These are phyloP conservation scores for Hippocampus comes DNA, from an alignment of 2,113 vertebrate genomes.

Conservation along the genomic window DNA sequence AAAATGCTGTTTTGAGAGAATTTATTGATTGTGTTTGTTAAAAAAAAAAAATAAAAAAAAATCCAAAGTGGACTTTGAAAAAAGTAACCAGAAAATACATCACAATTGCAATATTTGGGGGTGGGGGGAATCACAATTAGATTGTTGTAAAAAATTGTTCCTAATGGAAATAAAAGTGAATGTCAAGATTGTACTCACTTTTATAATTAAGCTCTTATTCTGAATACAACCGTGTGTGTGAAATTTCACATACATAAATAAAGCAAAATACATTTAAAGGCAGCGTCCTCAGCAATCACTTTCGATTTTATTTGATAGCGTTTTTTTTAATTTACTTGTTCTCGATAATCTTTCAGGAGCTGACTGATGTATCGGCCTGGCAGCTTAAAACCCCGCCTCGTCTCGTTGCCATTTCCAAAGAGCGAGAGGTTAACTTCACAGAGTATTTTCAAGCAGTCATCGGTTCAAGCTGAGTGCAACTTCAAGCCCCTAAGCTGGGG, in stretches of 20 bases:
- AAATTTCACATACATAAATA: neutral
- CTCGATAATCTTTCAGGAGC: neutral
- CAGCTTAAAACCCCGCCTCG: constrained; percentile 6
- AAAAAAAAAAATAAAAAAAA: too few species aligned
- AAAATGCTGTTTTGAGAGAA: too few species aligned
- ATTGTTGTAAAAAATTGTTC: too few species aligned
- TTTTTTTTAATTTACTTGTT: neutral
- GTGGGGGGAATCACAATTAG: too few species aligned
- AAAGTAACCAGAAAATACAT: too few species aligned
- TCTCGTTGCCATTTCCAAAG: neutral
- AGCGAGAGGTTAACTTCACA: constrained; percentile 17
- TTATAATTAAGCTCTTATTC: neutral
- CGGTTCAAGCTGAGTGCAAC: constrained; percentile 18
- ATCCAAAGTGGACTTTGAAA: too few species aligned
- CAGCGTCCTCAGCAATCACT: neutral
- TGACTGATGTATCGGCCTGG: neutral
- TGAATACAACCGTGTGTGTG: neutral
- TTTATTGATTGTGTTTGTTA: too few species aligned
- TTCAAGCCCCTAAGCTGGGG: constrained; percentile 12
- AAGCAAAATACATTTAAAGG: constrained; percentile 3
- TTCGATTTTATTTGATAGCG: neutral
- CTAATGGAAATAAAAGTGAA: too few species aligned
- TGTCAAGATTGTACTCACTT: too few species aligned
- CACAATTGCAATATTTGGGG: too few species aligned
- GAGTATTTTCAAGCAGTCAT: constrained; percentile 10